These are phyloP conservation scores for Dysidea cf. avara DNA, from an alignment of 37 sponge, comb jelly and placozoan species.

Conservation along the genomic window DNA sequence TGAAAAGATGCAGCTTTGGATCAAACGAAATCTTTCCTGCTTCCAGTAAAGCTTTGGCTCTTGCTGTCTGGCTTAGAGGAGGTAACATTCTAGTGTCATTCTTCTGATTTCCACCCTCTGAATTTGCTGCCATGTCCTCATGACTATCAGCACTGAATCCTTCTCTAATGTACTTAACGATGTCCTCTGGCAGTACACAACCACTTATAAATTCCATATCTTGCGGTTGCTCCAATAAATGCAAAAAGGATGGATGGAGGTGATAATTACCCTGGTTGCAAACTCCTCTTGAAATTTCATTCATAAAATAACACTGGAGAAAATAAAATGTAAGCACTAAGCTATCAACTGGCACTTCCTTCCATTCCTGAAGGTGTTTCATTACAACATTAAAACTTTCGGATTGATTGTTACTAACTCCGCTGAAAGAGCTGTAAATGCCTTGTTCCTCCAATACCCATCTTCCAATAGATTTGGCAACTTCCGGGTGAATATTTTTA, in stretches of 20 bases:
- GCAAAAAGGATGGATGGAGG: neutral
- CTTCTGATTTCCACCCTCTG: too few relatives aligned
- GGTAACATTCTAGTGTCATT: too few relatives aligned
- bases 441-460: too few relatives aligned
- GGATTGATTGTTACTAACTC: too few relatives aligned
- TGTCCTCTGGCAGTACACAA: neutral
- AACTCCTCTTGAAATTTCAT: too few relatives aligned
- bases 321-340: neutral
- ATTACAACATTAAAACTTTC: too few relatives aligned
- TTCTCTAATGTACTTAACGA: too few relatives aligned
- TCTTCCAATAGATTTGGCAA: too few relatives aligned
- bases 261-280: neutral
- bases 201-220: neutral
- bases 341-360: conserved; percentile 6
- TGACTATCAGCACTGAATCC: too few relatives aligned
- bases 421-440: too few relatives aligned
- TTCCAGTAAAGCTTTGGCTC: neutral
- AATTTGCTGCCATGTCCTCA: too few relatives aligned
- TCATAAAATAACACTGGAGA: neutral
- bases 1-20: conserved; percentile 33
- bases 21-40: conserved; percentile 2
- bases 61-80: too few relatives aligned
- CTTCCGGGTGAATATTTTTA: neutral
- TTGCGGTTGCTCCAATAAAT: neutral
- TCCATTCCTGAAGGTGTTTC: conserved; percentile 5